Base-by-base conservation (phyloP, 1,140 invertebrate species). In the Lamellibrachia luymesi region DNA sequence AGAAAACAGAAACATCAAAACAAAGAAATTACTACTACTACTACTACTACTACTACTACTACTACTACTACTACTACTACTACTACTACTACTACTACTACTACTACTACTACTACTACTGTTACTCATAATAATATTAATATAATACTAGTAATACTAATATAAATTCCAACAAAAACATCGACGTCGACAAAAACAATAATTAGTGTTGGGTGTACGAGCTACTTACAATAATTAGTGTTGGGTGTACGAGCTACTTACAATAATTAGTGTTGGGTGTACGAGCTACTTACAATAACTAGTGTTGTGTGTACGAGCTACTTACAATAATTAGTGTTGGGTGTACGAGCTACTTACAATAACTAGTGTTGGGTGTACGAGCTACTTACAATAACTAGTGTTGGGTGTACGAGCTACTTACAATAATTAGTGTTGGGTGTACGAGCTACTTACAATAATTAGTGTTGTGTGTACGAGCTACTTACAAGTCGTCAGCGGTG, bases 401-500 rank as follows among this genome's bases (percentile, higher is more conserved):
- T 80, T 80, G 52, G 0, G 52, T 6, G 50, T 49, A 25, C 25
- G 90, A 25, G 90, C 6, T 90, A 96, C 96, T 97, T 94, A 97
- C 97, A 97, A 98, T n/a, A n/a, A n/a, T n/a, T 80, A 22, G 13
- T 80, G 64, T 80, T 80, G 52, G 0, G 52, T 6, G 50, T 49
- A 25, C 25, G 90, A 25, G 90, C 6, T 90, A 96, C 96, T 97
- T 94, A 93, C 49, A 92, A 92, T 89, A 80, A 56, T 38, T 80
- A 22, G 13, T 80, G 64, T 80, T 80, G 52, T 17, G 52, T 6
- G 50, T 49, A 25, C 25, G 90, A 25, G 90, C 6, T 90, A 96
- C 96, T 97, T 94, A 97, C 97, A 97, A 98, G 95, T 97, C 97
- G 95, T 98, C 97, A 0, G 97, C 97, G 49, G 97, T 97, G 2